Evolutionary conservation across 2,797 vertebrate genomes (phyloP), one percentile per base, ranked within the genome.

Genomic region (Periparus ater): DNA sequence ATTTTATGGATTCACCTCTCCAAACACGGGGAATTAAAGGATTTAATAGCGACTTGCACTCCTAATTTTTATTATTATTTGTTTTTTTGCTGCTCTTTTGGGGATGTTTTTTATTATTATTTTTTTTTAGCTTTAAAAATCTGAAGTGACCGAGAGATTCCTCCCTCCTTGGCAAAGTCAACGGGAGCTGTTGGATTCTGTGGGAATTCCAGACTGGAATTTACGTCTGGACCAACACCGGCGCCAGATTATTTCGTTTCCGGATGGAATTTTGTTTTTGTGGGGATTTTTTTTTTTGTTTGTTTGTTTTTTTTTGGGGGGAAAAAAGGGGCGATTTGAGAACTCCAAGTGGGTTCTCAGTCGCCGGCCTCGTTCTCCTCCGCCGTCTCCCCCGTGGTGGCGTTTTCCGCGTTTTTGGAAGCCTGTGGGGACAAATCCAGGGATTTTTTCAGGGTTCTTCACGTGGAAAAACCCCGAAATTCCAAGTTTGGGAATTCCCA

Each of bases 361-460:
- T 99, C 98, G 20, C 98, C 98, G 32, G 98, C 98, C 96, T 99
- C 98, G 4, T 98, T 99, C 96, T 98, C 98, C 91, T 99, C 99
- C 91, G 98, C 98, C 7, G 98, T 98, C 93, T 99, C 99, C 92
- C 98, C 99, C 26, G 99, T 99, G 95, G 98, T 98, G 89, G 99
- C 99, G 1, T 97, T 99, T 97, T 99, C 99, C 8, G 98, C 99
- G 13, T 98, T 99, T 98, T 99, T 99, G 89, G 99, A 99, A 85
- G 99, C 99, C 99, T 99, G 92, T 0, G 62, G 88, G 68, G 71
- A 95, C 21, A 86, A 72, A 76, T 3, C 36, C 44, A 3, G 2
- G 7, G 20, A 17, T 45, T 21, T 8, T 8, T 8, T 38, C 23
- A 18, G 51, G n/a, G n/a, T 11, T 2, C 3, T 54, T 34, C 20